These are phyloP conservation scores for Lamellibrachia luymesi DNA, from an alignment of 1,140 invertebrate genomes.

Conservation along the genomic window DNA sequence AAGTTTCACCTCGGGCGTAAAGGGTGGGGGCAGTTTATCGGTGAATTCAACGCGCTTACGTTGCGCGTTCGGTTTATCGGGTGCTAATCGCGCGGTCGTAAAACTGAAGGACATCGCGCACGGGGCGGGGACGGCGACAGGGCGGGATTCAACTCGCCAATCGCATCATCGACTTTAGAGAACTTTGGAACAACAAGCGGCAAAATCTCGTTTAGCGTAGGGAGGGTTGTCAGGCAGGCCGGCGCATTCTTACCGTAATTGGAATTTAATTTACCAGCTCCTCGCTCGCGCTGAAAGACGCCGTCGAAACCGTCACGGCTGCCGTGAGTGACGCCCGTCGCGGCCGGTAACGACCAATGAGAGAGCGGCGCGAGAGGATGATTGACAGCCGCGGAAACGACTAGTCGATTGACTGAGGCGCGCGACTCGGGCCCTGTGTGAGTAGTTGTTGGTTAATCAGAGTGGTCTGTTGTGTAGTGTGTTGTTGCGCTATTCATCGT, in stretches of 20 bases:
- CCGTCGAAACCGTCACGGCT: background rate
- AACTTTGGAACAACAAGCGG: background rate
- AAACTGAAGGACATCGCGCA: background rate
- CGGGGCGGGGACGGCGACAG: too few relatives aligned
- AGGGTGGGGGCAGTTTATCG: too few relatives aligned
- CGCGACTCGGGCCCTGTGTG: background rate
- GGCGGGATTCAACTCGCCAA: background rate
- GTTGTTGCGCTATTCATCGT: background rate
- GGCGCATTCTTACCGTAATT: background rate
- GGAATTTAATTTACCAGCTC: background rate
- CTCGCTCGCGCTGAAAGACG: background rate
- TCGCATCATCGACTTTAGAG: background rate
- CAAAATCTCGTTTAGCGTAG: background rate
- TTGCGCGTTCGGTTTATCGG: background rate
- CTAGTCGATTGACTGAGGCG: background rate
- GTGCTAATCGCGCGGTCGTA: background rate
- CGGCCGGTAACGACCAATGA: background rate
- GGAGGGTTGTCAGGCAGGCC: background rate
- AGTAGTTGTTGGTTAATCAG: background rate
- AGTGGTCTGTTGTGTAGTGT: background rate
- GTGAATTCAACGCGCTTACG: background rate
- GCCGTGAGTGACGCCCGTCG: too few relatives aligned
- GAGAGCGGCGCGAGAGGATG: background rate
- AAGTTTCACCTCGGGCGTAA: background rate
- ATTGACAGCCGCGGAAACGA: background rate